Base-by-base conservation (phyloP, 1,140 invertebrate species). In the Polypedilum vanderplanki region DNA sequence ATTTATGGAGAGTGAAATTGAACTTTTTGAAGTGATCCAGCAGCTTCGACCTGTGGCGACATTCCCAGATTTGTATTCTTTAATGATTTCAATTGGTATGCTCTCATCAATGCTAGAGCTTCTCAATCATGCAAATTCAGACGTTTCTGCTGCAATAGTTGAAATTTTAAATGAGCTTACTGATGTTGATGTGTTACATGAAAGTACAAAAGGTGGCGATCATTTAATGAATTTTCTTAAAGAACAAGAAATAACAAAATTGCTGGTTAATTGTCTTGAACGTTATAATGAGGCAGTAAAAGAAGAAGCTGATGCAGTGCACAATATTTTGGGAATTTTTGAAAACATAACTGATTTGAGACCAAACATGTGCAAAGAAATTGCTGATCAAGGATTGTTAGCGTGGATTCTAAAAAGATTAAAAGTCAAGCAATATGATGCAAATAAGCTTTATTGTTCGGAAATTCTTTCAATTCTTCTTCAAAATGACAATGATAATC, bases 1-100 rank as follows among this genome's bases (percentile, higher is more conserved):
- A 83, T 99, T 99, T 84, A 98, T 99, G 96, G 97, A 99, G 78
- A 98, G 97, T 74, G 98, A 99, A 86, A 85, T 99, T 10, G 96
- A 98, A 84, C 84, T 98, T 67, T 94, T 98, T 84, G 93, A 95
- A 79, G 89, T 91, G 1, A 87, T 98, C 76, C 91, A 98, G 85
- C 94, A 99, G 81, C 87, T 99, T 80, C 95, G 98, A 85, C 90
- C 92, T 10, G 86, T 99, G 20, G 94, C 97, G 7, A 98, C 97
- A 7, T 94, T 95, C 41, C 97, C 97, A 10, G 95, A 99, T 82
- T 87, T 98, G 70, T 99, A 99, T 86, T 93, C 93, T 0, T 80
- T 96, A 12, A 85, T 98, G 74, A 93, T 99, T 1, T 93, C 98
- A 77, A 83, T 97, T 33, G 91, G 93, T 78, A 90, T 94, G 74